These are phyloP conservation scores for Rhimphoctona megacephalus DNA, from an alignment of 2,888 invertebrate species.

Conservation along the genomic window DNA sequence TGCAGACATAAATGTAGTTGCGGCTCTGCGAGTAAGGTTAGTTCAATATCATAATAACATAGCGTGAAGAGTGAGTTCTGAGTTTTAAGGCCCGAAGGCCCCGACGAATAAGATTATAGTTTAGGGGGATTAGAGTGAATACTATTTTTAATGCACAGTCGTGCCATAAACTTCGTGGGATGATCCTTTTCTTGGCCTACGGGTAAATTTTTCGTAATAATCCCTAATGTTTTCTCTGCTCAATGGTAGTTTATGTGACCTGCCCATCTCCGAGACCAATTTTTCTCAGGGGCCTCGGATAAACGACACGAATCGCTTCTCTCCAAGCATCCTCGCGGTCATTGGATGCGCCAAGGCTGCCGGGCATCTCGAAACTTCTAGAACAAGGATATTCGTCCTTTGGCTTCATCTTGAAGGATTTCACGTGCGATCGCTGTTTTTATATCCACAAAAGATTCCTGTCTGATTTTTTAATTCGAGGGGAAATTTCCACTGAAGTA, in stretches of 20 bases:
- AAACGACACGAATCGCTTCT: neutral
- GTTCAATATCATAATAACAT: conserved; percentile 4
- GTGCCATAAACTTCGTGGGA: conserved; percentile 13
- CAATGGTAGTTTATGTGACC: neutral
- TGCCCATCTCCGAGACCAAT: neutral
- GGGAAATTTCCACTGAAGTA: neutral
- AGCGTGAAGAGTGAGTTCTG: neutral
- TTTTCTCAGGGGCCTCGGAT: neutral
- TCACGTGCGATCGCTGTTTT: neutral
- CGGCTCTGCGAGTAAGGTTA: neutral
- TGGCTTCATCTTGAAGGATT: neutral
- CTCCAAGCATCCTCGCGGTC: neutral
- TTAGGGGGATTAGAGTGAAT: conserved; percentile 16
- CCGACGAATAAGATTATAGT: conserved; percentile 52
- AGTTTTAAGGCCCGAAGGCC: conserved; percentile 19
- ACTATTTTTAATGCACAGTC: neutral
- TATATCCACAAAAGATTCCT: neutral
- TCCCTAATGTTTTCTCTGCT: conserved; percentile 1
- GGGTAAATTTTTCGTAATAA: conserved; percentile 40
- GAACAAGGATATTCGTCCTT: neutral
- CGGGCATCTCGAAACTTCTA: neutral
- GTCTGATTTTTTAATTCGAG: neutral
- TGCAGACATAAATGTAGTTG: conserved; percentile 17
- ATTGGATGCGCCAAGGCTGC: neutral
- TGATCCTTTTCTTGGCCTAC: conserved; percentile 31